Evolutionary conservation across 2,113 vertebrate genomes (phyloP).

Genomic region (Leptodactylus fuscus): DNA sequence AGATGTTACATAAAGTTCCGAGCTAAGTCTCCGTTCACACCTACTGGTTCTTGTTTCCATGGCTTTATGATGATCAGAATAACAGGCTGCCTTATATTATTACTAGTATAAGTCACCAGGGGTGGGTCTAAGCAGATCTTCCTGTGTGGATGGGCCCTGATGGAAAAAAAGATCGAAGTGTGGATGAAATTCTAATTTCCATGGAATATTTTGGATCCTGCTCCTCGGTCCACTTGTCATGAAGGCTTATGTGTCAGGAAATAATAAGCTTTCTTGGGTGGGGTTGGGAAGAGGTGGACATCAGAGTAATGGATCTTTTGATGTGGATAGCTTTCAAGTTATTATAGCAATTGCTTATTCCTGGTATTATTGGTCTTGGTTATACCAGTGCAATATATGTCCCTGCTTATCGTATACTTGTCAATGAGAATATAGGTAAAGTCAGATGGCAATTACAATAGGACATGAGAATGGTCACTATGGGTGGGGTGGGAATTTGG

Average conservation of each 20-base stretch:
- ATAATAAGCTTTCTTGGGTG: neutral
- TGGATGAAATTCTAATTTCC: neutral
- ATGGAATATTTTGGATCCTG: neutral
- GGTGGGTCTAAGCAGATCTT: neutral
- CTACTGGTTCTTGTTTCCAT: too few relatives aligned
- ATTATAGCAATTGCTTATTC: neutral
- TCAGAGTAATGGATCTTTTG: neutral
- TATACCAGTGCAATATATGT: neutral
- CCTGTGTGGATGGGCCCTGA: neutral
- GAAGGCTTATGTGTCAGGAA: neutral
- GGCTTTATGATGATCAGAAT: too few relatives aligned
- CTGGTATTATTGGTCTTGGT: neutral
- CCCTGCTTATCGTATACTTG: too few relatives aligned
- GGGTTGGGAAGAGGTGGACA: neutral
- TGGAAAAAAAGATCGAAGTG: too few relatives aligned
- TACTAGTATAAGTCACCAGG: too few relatives aligned
- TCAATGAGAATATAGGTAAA: too few relatives aligned
- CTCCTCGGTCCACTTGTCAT: neutral
- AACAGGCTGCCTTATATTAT: too few relatives aligned
- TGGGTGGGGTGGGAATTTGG: too few relatives aligned
- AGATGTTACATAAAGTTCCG: too few relatives aligned
- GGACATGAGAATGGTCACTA: too few relatives aligned
- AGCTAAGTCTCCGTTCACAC: neutral
- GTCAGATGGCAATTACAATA: too few relatives aligned
- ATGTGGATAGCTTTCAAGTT: neutral